Conservation (phyloP, 2,113 vertebrate species). For the Mionectes macconnelli region DNA sequence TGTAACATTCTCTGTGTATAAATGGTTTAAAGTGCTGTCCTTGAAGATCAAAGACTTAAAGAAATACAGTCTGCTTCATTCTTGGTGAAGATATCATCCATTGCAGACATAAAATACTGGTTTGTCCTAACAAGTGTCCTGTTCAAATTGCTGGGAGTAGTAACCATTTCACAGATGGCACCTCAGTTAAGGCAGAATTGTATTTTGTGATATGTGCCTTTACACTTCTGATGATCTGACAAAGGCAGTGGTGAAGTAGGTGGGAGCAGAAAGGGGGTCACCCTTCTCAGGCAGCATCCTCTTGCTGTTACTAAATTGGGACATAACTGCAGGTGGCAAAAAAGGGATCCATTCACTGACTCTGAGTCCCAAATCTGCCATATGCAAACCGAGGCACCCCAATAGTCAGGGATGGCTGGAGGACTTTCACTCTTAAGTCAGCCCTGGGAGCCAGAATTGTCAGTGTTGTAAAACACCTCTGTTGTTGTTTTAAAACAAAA, state of each 20-base stretch:
- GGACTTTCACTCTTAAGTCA: background rate
- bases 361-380: background rate
- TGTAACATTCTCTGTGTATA: background rate
- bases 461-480: background rate
- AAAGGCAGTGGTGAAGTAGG: background rate
- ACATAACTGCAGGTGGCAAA: background rate
- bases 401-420: background rate
- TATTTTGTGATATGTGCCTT: background rate
- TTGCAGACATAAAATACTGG: background rate
- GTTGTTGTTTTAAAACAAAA: background rate
- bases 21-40: background rate
- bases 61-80: background rate
- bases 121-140: background rate
- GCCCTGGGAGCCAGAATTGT: background rate
- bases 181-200: background rate
- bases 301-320: background rate
- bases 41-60: background rate
- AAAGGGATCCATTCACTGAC: background rate
- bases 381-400: background rate
- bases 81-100: background rate
- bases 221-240: background rate
- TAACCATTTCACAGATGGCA: background rate
- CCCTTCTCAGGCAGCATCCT: background rate
- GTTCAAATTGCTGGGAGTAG: slow-evolving; percentile 8
- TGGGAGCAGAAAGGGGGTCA: background rate